These are phyloP conservation scores for Diabrotica undecimpunctata DNA, from an alignment of 1,140 invertebrate species.

Conservation along the genomic window DNA sequence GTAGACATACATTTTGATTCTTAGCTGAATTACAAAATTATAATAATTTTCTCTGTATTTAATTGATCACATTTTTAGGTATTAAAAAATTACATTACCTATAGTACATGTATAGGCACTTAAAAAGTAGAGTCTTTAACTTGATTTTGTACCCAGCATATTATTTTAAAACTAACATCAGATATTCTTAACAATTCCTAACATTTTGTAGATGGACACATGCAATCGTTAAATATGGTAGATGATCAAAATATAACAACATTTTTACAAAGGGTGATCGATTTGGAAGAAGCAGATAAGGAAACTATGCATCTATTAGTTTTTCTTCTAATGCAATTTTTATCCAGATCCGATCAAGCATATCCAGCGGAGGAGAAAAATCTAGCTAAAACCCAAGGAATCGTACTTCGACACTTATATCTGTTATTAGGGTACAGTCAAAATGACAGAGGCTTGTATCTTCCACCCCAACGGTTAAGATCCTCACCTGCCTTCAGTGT, in stretches of 20 bases:
- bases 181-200: no score
- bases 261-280: constrained; percentile 76
- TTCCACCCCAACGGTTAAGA: constrained; percentile 81
- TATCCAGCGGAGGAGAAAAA: constrained; percentile 83
- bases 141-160: no score
- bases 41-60: no score
- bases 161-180: no score
- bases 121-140: no score
- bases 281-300: constrained; percentile 90
- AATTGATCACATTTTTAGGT: no score
- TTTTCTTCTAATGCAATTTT: constrained; percentile 92
- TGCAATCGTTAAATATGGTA: constrained; percentile 69
- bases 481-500: constrained; percentile 92
- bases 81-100: no score
- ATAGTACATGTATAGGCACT: no score
- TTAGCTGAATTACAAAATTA: no score
- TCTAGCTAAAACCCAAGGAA: constrained; percentile 71
- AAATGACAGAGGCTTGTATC: constrained; percentile 83
- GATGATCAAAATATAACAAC: constrained; percentile 67
- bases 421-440: constrained; percentile 88
- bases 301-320: constrained; percentile 95
- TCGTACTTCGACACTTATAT: constrained; percentile 90
- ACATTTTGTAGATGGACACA: constrained; percentile 65
- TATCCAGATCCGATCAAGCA: constrained; percentile 74
- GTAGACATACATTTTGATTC: no score